Evolutionary conservation across 2,113 vertebrate genomes (phyloP).

Genomic region (Alethe castanea): DNA sequence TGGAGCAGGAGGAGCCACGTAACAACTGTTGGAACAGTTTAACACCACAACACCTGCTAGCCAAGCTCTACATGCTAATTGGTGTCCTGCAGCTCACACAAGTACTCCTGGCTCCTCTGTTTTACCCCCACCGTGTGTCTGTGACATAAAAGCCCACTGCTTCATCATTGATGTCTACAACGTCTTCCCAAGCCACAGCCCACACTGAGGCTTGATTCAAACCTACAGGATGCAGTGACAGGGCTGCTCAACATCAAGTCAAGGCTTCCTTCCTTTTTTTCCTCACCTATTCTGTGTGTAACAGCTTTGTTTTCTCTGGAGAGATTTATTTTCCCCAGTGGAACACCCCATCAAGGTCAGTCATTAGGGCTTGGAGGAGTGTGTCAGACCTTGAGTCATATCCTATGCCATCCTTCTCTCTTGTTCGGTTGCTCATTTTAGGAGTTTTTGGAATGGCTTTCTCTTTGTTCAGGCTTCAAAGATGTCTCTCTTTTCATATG

Average conservation of each 20-base stretch:
- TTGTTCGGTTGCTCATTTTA: background rate
- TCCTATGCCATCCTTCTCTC: background rate
- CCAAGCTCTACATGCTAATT: background rate
- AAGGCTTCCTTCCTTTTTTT: background rate
- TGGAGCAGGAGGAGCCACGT: background rate
- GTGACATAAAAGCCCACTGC: fast-evolving
- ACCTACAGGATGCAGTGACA: background rate
- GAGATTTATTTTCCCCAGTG: background rate
- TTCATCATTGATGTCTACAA: fast-evolving
- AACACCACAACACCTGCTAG: fast-evolving
- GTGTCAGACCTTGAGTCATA: constrained; percentile 15
- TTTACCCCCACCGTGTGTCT: background rate
- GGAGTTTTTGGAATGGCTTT: background rate
- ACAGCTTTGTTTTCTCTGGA: background rate
- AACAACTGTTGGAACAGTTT: background rate
- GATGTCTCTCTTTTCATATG: background rate
- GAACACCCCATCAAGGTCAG: background rate
- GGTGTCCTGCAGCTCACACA: background rate
- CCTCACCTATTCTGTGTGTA: background rate
- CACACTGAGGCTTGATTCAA: background rate
- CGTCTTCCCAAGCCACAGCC: background rate
- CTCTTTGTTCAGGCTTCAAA: background rate
- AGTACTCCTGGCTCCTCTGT: background rate
- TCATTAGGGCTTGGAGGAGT: background rate
- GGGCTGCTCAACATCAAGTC: background rate